A percentile compares a stretch with the other conserved stretches of the same genome.
Conservation (phyloP, 2,797 vertebrate genomes). For the Myotis findleyi region DNA sequence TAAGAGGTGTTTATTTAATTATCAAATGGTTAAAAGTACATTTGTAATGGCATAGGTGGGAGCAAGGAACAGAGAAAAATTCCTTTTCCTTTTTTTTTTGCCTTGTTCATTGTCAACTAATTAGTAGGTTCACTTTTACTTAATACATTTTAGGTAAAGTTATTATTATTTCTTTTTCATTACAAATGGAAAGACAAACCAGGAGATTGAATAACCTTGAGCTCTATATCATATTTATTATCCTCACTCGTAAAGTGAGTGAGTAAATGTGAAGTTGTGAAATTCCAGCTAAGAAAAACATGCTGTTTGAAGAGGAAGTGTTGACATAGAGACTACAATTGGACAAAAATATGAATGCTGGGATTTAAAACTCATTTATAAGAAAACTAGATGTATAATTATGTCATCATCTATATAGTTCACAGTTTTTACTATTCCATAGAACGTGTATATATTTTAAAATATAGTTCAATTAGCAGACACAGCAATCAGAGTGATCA, state of each 20-base stretch:
- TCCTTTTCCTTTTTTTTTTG: neutral
- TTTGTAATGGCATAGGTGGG: neutral
- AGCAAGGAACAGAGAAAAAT: neutral
- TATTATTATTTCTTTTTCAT: conserved; percentile 63
- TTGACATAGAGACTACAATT: conserved; percentile 84
- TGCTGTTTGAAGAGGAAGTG: conserved; percentile 82
- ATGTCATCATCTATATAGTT: conserved; percentile 81
- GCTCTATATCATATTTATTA: conserved; percentile 80
- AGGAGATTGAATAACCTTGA: conserved; percentile 68
- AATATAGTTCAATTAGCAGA: conserved; percentile 80
- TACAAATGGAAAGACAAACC: conserved; percentile 64
- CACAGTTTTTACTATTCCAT: conserved; percentile 82
- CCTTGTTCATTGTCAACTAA: neutral
- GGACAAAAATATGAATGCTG: conserved; percentile 84
- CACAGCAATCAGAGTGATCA: conserved; percentile 73
- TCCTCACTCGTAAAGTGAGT: conserved; percentile 78
- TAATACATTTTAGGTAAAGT: neutral
- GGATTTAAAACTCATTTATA: conserved; percentile 85
- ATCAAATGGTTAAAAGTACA: conserved; percentile 3
- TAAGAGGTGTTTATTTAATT: neutral
- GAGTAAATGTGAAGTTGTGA: conserved; percentile 83
- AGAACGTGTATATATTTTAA: conserved; percentile 83
- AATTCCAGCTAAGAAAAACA: conserved; percentile 84
- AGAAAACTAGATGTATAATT: conserved; percentile 83
- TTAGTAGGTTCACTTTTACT: conserved; percentile 59